Evolutionary conservation across 2,888 invertebrate species (phyloP).

Genomic region (Psococerastis gibbosa): DNA sequence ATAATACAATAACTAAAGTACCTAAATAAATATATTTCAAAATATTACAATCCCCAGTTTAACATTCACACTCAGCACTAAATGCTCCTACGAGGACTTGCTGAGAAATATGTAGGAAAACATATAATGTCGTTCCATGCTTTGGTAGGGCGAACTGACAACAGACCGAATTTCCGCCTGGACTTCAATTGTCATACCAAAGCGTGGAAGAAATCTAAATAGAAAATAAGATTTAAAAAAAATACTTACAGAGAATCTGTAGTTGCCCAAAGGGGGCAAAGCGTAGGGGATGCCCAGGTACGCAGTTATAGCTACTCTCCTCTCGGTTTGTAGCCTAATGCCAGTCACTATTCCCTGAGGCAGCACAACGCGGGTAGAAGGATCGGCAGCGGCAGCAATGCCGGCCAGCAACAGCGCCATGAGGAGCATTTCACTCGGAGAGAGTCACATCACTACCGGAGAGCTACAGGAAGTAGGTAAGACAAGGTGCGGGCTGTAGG

Average conservation of each 20-base stretch:
- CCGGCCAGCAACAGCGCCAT: no score
- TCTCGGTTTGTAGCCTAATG: slow-evolving; percentile 35
- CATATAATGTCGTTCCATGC: background rate
- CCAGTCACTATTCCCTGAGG: slow-evolving; percentile 38
- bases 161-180: no score
- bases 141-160: background rate
- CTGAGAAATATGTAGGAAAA: background rate
- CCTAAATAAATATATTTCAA: no score
- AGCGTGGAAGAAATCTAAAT: background rate
- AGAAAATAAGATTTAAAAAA: background rate
- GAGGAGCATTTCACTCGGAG: no score
- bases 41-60: no score
- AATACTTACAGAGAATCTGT: slow-evolving; percentile 47
- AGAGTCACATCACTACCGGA: no score
- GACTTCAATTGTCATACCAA: no score
- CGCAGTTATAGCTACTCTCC: slow-evolving; percentile 40
- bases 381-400: background rate
- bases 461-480: no score
- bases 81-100: no score
- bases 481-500: no score
- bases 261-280: slow-evolving; percentile 48
- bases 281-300: slow-evolving; percentile 69
- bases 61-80: no score
- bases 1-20: no score
- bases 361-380: slow-evolving; percentile 24